phyloP scores from a whole-genome alignment of 2,113 vertebrate species.

The Hiodon alosoides region DNA sequence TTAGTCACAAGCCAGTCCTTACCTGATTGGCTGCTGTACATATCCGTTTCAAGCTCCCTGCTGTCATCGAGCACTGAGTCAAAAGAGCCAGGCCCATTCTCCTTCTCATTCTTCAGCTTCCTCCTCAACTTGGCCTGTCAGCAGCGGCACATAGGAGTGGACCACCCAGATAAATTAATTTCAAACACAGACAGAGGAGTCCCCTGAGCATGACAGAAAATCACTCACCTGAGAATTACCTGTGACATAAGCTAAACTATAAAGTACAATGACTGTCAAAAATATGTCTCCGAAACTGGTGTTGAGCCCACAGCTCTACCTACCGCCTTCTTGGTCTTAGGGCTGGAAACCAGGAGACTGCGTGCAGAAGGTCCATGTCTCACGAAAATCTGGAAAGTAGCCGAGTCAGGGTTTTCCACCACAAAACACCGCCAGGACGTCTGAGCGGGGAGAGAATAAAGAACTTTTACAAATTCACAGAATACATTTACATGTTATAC shows the following conservation, averaged over 20 bases:
- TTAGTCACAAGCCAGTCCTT: not conserved
- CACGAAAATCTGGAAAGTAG: slow-evolving; percentile 88
- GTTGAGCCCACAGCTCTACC: slow-evolving; percentile 6
- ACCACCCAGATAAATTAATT: slow-evolving; percentile 1
- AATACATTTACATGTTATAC: too few relatives aligned
- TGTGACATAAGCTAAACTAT: not conserved
- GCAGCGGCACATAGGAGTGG: slow-evolving; percentile 7
- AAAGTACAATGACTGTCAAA: not conserved
- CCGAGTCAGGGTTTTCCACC: slow-evolving; percentile 83
- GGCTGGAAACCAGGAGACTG: slow-evolving; percentile 65
- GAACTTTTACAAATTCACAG: not conserved
- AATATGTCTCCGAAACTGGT: not conserved
- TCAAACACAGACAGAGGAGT: not conserved
- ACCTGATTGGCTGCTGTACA: slow-evolving; percentile 45
- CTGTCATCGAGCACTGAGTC: slow-evolving; percentile 64
- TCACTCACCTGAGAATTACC: not conserved
- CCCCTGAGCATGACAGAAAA: not conserved
- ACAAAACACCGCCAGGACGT: slow-evolving; percentile 90
- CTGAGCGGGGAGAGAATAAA: slow-evolving; percentile 52
- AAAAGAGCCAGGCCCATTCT: slow-evolving; percentile 65
- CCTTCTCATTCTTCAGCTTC: slow-evolving; percentile 78
- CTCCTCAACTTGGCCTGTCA: slow-evolving; percentile 77
- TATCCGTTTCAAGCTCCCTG: slow-evolving; percentile 55
- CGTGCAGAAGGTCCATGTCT: slow-evolving; percentile 61
- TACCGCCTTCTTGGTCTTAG: slow-evolving; percentile 80